Evolutionary conservation across 2,888 invertebrate species (phyloP).

Genomic region (Pristionchus arcanus): DNA sequence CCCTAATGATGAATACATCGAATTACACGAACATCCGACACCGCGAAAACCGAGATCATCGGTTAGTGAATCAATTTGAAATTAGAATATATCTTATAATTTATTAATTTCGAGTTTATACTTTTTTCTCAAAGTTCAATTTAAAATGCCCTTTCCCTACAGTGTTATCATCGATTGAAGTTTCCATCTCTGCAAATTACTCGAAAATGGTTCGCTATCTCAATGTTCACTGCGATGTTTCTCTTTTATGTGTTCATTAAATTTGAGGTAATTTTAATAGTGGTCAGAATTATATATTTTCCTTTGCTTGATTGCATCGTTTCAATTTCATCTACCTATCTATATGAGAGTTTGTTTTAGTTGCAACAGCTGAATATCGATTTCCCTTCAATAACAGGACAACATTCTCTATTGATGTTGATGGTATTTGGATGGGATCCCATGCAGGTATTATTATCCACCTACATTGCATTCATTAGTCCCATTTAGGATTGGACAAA

Average conservation of each 20-base stretch:
- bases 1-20: neutral
- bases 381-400: neutral
- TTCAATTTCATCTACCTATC: neutral
- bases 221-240: neutral
- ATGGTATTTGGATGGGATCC: slow-evolving; percentile 13
- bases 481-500: neutral
- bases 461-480: neutral
- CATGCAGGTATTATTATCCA: neutral
- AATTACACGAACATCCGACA: neutral
- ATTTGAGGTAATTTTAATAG: neutral
- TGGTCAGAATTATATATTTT: neutral
- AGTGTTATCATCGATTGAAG: neutral
- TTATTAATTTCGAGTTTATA: too few relatives aligned
- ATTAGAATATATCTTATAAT: too few relatives aligned
- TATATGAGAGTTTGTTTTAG: neutral
- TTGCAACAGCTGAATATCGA: slow-evolving; percentile 4
- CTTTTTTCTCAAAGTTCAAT: too few relatives aligned
- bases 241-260: neutral
- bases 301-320: neutral
- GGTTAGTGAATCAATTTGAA: neutral
- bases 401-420: neutral
- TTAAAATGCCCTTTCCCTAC: neutral
- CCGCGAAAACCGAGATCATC: neutral
- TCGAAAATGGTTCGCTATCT: slow-evolving; percentile 22
- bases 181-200: neutral